Evolutionary conservation across 2,113 vertebrate species (phyloP).

Genomic region (Nematolebias whitei): DNA sequence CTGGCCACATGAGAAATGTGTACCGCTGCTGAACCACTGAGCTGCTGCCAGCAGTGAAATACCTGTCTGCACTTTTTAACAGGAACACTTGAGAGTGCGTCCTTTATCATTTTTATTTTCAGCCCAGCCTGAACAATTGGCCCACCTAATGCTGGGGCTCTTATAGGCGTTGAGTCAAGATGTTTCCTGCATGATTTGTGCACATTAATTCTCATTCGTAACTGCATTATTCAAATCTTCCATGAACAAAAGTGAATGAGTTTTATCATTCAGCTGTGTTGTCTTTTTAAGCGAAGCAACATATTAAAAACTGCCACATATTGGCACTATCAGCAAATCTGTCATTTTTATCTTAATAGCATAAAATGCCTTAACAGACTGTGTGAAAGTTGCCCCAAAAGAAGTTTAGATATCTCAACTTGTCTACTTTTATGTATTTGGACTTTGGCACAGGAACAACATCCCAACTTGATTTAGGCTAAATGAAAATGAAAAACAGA

Average conservation of each 20-base stretch:
- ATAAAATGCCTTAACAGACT: no score
- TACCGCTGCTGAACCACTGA: neutral
- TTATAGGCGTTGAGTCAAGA: conserved; percentile 28
- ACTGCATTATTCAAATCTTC: conserved; percentile 27
- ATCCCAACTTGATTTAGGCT: no score
- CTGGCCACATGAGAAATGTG: neutral
- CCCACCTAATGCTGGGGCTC: conserved; percentile 10
- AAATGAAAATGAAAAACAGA: no score
- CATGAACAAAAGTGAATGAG: conserved; percentile 21
- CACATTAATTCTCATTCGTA: conserved; percentile 30
- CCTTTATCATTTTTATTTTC: conserved; percentile 40
- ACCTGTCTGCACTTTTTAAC: conserved; percentile 18
- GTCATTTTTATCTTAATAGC: no score
- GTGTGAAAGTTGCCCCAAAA: no score
- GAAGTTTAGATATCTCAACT: no score
- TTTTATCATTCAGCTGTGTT: conserved; percentile 11
- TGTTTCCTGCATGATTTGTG: conserved; percentile 49
- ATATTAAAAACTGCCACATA: neutral
- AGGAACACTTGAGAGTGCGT: conserved; percentile 43
- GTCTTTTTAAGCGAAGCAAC: neutral
- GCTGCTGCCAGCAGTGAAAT: conserved; percentile 12
- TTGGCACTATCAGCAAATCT: neutral
- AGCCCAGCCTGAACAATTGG: conserved; percentile 54
- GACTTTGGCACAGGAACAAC: no score
- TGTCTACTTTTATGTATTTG: no score